These are phyloP conservation scores for Oceanites oceanicus DNA, from an alignment of 2,113 vertebrate species.

Conservation along the genomic window DNA sequence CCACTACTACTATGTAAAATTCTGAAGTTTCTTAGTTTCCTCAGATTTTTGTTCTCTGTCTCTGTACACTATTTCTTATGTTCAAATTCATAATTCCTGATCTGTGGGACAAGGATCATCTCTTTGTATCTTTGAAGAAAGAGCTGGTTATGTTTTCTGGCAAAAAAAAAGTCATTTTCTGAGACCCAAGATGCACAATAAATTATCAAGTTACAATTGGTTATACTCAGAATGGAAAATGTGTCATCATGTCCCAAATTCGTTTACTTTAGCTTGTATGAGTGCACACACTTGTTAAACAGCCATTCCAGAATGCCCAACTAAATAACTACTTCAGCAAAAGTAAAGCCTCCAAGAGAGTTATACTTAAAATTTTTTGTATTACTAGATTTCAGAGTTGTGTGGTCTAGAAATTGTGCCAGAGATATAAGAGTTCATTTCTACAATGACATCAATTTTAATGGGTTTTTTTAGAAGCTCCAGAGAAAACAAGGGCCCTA, in stretches of 20 bases:
- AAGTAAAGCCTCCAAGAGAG: neutral
- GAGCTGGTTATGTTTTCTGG: neutral
- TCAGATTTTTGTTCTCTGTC: neutral
- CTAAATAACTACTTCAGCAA: neutral
- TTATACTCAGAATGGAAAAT: neutral
- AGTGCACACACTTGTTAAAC: neutral
- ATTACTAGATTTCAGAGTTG: neutral
- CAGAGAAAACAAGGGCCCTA: neutral
- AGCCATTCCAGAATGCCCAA: neutral
- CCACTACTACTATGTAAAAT: neutral
- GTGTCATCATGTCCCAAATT: neutral
- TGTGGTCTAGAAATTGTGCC: neutral
- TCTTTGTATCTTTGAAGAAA: neutral
- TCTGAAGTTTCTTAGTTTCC: neutral
- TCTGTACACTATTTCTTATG: neutral
- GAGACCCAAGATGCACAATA: neutral
- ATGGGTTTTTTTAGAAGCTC: neutral
- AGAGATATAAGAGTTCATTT: neutral
- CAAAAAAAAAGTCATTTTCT: accelerated
- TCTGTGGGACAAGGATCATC: neutral
- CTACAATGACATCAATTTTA: neutral
- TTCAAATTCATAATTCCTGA: neutral
- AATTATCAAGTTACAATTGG: neutral
- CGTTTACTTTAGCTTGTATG: neutral
- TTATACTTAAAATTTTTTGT: neutral